phyloP scores from a whole-genome alignment of 2,113 vertebrate genomes.

The Turnix velox region DNA sequence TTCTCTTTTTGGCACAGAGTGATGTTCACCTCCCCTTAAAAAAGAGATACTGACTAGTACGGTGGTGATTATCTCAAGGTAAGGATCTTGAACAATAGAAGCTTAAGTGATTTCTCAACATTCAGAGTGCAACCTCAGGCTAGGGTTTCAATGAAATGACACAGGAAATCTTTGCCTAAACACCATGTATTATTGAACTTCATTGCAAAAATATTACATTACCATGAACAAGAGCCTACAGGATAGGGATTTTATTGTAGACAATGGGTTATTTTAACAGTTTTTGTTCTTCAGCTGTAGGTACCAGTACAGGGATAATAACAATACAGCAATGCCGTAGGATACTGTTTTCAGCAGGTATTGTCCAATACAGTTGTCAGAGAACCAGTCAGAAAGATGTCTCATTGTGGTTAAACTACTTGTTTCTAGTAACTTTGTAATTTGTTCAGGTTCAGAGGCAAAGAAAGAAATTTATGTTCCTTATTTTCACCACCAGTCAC shows the following conservation, averaged over 20 bases:
- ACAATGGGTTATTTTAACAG: neutral
- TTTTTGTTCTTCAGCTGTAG: neutral
- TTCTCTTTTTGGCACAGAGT: neutral
- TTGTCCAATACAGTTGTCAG: neutral
- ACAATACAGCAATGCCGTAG: neutral
- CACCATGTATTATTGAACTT: neutral
- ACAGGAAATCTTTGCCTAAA: neutral
- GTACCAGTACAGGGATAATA: neutral
- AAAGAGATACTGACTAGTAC: neutral
- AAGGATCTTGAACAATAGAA: neutral
- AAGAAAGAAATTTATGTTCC: neutral
- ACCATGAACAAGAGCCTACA: neutral
- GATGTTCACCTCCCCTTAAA: neutral
- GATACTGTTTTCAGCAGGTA: neutral
- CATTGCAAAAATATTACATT: neutral
- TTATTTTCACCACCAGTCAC: neutral
- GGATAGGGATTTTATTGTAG: neutral
- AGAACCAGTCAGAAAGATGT: neutral
- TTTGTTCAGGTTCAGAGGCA: conserved; percentile 31
- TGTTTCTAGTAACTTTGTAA: neutral
- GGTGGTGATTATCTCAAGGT: neutral
- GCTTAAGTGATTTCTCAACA: neutral
- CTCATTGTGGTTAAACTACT: neutral
- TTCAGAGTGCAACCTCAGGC: neutral
- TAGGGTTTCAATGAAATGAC: neutral